A percentile compares a stretch with the other conserved stretches of the same genome.
These are phyloP conservation scores for Hemistola chrysoprasaria DNA, from an alignment of 2,888 invertebrate genomes.

Conservation along the genomic window DNA sequence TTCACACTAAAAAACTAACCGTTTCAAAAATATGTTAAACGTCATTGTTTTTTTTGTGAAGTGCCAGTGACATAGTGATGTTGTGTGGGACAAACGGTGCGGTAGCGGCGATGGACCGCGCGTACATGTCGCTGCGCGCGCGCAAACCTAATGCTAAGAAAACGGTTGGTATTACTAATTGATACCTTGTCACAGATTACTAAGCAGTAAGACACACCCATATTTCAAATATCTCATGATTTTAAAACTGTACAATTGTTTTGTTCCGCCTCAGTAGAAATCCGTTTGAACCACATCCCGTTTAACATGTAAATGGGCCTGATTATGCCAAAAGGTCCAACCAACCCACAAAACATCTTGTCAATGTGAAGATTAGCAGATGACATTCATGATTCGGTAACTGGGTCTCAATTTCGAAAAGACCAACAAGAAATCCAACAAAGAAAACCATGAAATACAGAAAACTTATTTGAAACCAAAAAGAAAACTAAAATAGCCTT, in stretches of 20 bases:
- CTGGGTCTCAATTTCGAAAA: no score
- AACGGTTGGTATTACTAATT: slow-evolving; percentile 47
- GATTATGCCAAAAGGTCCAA: no score
- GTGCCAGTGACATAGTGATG: slow-evolving; percentile 45
- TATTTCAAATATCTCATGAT: not conserved
- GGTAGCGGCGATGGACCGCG: slow-evolving; percentile 75
- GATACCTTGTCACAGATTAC: no score
- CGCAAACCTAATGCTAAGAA: slow-evolving; percentile 67
- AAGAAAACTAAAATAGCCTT: no score
- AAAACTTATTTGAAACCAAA: no score
- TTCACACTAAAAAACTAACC: slow-evolving; percentile 5
- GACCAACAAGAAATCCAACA: no score
- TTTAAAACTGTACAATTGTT: slow-evolving; percentile 3
- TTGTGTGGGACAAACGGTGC: slow-evolving; percentile 72
- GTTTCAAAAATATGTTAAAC: not conserved
- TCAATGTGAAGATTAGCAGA: no score
- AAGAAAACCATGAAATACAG: no score
- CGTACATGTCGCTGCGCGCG: slow-evolving; percentile 78
- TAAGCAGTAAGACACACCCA: not conserved
- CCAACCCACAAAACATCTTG: no score
- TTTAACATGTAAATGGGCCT: not conserved
- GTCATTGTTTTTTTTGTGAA: not conserved
- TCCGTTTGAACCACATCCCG: slow-evolving; percentile 2
- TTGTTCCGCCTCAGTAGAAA: not conserved
- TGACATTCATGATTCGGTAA: no score